These are phyloP conservation scores for Lepidiolamprologus cunningtoni DNA, from an alignment of 2,113 vertebrate genomes.

Conservation along the genomic window DNA sequence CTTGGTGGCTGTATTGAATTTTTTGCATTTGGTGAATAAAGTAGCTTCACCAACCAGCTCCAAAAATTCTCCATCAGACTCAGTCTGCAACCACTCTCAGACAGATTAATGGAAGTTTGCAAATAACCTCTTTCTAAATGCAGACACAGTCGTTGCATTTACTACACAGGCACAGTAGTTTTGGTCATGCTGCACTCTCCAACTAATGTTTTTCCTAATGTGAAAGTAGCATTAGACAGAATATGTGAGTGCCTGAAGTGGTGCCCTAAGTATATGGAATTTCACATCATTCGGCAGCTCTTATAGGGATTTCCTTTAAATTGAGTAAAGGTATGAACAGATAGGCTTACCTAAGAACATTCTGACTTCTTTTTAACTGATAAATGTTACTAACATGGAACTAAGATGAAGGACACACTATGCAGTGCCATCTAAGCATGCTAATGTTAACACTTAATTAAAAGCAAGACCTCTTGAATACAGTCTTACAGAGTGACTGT, in stretches of 20 bases:
- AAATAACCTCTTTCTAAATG: not conserved
- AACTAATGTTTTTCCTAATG: not conserved
- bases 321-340: not conserved
- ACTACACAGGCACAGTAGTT: not conserved
- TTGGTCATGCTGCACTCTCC: not conserved
- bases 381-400: not conserved
- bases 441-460: not conserved
- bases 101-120: not conserved
- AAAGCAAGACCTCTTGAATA: not conserved
- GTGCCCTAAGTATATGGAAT: not conserved
- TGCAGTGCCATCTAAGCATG: not conserved
- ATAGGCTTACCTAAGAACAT: not conserved
- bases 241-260: not conserved
- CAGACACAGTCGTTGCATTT: fast-evolving
- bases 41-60: not conserved
- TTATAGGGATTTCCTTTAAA: not conserved
- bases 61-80: not conserved
- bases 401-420: not conserved
- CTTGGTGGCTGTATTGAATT: not conserved
- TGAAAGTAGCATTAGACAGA: not conserved
- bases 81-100: not conserved
- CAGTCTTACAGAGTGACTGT: not conserved
- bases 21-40: not conserved
- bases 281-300: not conserved
- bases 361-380: not conserved